Conservation (phyloP, 2,888 invertebrate species). For the Lamellibrachia satsuma region DNA sequence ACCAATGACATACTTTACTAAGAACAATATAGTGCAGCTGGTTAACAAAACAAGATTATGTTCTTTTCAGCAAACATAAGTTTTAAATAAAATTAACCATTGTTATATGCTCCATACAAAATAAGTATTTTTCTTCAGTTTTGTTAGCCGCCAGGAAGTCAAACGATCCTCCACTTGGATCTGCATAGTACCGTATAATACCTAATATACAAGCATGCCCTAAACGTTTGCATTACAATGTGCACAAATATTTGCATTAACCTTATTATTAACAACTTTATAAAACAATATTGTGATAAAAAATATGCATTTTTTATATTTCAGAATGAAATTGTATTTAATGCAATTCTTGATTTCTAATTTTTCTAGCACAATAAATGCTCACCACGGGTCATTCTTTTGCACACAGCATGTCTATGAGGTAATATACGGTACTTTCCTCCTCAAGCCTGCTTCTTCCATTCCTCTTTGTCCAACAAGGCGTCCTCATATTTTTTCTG, state of each 20-base stretch:
- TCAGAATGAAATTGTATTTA: too few species aligned
- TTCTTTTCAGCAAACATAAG: neutral
- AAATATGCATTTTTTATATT: too few species aligned
- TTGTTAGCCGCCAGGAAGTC: neutral
- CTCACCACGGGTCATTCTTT: neutral
- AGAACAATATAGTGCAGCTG: neutral
- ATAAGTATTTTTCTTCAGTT: neutral
- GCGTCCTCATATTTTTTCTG: neutral
- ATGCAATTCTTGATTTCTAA: neutral
- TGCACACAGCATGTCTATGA: neutral
- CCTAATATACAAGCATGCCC: too few species aligned
- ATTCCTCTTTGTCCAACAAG: neutral
- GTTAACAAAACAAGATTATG: neutral
- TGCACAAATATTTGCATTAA: too few species aligned
- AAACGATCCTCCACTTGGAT: neutral
- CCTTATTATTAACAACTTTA: too few species aligned
- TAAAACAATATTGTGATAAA: too few species aligned
- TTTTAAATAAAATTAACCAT: too few species aligned
- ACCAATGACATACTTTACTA: too few species aligned
- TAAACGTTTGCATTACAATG: too few species aligned
- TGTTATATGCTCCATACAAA: too few species aligned
- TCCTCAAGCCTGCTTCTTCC: neutral
- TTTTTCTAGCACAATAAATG: neutral
- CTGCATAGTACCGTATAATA: neutral
- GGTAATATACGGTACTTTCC: neutral